Evolutionary conservation across 2,797 vertebrate species (phyloP).

Genomic region (Trematomus bernacchii): DNA sequence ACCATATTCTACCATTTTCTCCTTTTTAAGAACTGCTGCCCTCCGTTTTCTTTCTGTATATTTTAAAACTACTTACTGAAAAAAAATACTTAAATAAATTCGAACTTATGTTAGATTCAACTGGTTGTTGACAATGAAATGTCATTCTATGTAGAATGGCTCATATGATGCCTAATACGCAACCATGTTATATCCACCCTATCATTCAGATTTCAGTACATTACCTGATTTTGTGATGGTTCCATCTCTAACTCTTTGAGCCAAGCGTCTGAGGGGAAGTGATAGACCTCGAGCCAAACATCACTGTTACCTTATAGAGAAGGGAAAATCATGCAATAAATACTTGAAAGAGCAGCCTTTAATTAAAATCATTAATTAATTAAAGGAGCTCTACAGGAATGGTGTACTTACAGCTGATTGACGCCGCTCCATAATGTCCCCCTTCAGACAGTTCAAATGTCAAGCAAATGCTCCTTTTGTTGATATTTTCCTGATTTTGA

Average conservation of each 20-base stretch:
- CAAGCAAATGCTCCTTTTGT: slow-evolving; percentile 82
- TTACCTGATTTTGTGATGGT: slow-evolving; percentile 60
- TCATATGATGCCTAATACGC: neutral
- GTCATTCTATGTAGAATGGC: too few species aligned
- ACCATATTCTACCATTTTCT: neutral
- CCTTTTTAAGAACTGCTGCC: neutral
- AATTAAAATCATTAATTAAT: neutral
- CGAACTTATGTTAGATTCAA: neutral
- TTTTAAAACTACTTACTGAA: neutral
- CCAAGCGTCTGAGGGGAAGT: slow-evolving; percentile 89
- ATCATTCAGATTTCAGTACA: neutral
- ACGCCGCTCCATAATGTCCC: slow-evolving; percentile 85
- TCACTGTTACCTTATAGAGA: slow-evolving; percentile 83
- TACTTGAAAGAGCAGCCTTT: neutral
- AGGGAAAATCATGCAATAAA: slow-evolving; percentile 11
- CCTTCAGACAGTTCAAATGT: slow-evolving; percentile 82
- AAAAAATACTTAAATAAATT: neutral
- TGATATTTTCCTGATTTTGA: slow-evolving; percentile 87
- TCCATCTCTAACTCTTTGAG: slow-evolving; percentile 82
- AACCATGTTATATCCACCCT: neutral
- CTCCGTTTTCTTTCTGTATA: neutral
- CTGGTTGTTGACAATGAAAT: too few species aligned
- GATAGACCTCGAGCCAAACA: slow-evolving; percentile 90
- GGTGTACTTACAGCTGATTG: slow-evolving; percentile 89
- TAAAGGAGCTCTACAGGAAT: neutral